Evolutionary conservation across 1,140 invertebrate genomes (phyloP), one percentile per base, ranked within the genome.

Genomic region (Sycophaga agraensis): DNA sequence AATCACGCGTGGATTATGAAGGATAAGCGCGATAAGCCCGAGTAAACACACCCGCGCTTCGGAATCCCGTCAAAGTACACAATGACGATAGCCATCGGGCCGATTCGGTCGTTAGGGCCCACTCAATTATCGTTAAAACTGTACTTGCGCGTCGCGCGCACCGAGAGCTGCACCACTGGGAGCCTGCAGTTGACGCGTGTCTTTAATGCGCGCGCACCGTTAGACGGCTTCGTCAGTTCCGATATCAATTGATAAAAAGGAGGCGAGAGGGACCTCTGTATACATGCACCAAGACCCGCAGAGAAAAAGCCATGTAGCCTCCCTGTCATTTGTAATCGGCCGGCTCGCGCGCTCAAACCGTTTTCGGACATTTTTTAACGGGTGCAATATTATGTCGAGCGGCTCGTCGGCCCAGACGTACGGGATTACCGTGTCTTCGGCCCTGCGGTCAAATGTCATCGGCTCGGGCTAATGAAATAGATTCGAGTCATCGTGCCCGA

Each of bases 41-140:
- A 19, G 48, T 53, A 26, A 60, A 60, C 16, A 42, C 34, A 40
- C 4, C 4, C 12, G 40, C 50, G 35, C 4, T 7, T 28, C 50
- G 35, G 28, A 17, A 31, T 31, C 17, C 6, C 26, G 26, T 6
- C 24, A 5, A 4, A 48, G 26, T 22, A 24, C 21, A 11, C 8
- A 9, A 31, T 4, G 12, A 1, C 8, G 16, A 55, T 28, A 50
- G 49, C n/a, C 35, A 19, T 48, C 31, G 43, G n/a, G 35, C 39
- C 40, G 55, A 54, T 60, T 45, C 53, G 37, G 37, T 45, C 46
- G 42, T 39, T 53, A 39, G 35, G 40, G 35, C 7, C 31, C 50
- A 54, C 53, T 61, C 50, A 19, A 45, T 61, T 48, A 61, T 40
- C 35, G 43, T 48, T 62, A 49, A 62, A 62, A 56, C 59, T 62